Base-by-base conservation (phyloP, 2,113 vertebrate genomes). In the Xiphias gladius region DNA sequence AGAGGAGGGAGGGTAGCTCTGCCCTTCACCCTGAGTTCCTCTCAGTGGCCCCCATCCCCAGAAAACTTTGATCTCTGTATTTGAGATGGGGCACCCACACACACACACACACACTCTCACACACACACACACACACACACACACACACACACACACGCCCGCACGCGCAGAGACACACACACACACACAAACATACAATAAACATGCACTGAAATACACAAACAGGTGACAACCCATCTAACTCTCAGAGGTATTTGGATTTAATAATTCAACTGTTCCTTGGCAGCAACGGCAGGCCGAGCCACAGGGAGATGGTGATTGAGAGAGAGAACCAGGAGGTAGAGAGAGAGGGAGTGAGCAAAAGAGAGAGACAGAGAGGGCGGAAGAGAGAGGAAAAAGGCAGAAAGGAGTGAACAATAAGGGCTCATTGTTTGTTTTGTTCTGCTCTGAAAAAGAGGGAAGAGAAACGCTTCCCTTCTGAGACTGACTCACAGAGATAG, bases 401-500 rank as follows among this genome's bases (percentile, higher is more conserved):
- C 84, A 90, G 86, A 88, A 87, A 89, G 88, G 71, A 86, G 87
- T 88, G 87, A 93, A 93, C 92, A 93, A 92, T 94, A 89, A 90
- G 83, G 87, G 85, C 82, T 93, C 91, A 94, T 95, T 95, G 94
- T 94, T 90, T 90, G 91, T 94, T 94, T 95, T 95, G 94, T 95
- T 95, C 92, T 92, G 90, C 88, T 93, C 91, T 93, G 87, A 94
- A 95, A 94, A 92, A 91, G 93, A 92, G 88, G 84, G 88, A 93
- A 93, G 91, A 92, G 90, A 91, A 92, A 89, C 83, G 88, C 92
- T 93, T 94, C 89, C 93, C 91, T 92, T 94, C 91, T 86, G 88
- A 92, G 94, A 94, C 92, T 83, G 90, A 90, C 91, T 91, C 87
- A 80, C 81, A 85, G 91, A 93, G 93, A 93, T 93, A 91, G 92